Base-by-base conservation (phyloP, 30 jellyfish, hydroid and myxozoan genomes). In the Cassiopea xamachana region DNA sequence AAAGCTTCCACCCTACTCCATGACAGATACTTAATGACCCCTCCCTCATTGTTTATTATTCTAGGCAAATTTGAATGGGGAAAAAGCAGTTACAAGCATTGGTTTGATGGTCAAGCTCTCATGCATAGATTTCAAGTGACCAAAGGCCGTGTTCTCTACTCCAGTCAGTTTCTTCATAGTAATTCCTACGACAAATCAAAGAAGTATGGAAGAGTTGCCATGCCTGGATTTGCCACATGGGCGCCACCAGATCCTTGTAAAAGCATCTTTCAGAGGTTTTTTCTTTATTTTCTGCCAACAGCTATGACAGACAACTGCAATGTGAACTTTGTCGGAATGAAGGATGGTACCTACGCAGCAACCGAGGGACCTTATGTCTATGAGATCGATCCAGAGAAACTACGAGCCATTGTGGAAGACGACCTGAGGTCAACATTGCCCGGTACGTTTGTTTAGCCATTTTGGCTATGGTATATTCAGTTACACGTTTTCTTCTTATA, bases 201-300 rank as follows among this genome's bases (percentile, higher is more conserved):
- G 81, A 88, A 88, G 69, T 88, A 88, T 69, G 90, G 90, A 7
- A 74, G 86, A 46, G 90, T 88, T 9, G 79, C 95, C 10, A 14
- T 61, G 60, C 77, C 90, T 8, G 87, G 85, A 1, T 90, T 90
- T 58, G 97, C 81, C 8, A 90, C 97, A 44, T 77, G 91, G 97
- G 97, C 91, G 3, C 92, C 97, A 1, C 97, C 97, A 4, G 97
- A 90, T 70, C 97, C 97, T 17, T 90, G 97, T 81, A 82, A 82
- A 75, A 90, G 83, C 87, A 90, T 90, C 93, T 90, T 90, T 81
- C 84, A 74, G 70, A 73, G 97, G 18, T 82, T 90, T 69, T 59
- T 81, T 39, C 82, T 74, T 58, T 90, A 83, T 48, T 90, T 90
- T 74, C 55, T 91, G 81, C 97, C 97, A 48, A 87, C 95, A 2